Evolutionary conservation across 2,888 invertebrate species (phyloP), one percentile per base, ranked within the genome.

Genomic region (Cataglyphis rosenhaueri): DNA sequence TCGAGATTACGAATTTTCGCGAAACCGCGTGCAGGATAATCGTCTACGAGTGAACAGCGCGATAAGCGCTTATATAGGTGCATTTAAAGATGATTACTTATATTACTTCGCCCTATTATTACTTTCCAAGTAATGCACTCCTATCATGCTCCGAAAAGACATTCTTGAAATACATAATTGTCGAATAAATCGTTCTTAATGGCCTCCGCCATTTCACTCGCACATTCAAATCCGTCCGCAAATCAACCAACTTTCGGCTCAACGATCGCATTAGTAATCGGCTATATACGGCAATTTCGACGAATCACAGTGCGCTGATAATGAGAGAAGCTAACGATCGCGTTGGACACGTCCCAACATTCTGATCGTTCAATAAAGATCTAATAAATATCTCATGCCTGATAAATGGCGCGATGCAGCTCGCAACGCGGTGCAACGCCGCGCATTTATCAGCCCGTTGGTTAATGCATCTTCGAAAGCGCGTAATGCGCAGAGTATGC

Each of bases 61-160:
- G 78, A 79, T 71, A 71, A 70, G 32, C 44, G 71, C 25, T 41
- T 55, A 57, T 68, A 70, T 57, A 70, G 21, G 35, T 41, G 57
- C 71, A 44, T 71, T 79, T 44, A 44, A 71, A 32, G 59, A 79
- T 71, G 44, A 59, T 79, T 71, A 78, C 78, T 71, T 71, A 78
- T 32, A 32, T 78, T 70, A 44, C 71, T 59, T 59, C 21, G 29
- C 68, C 35, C 44, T 18, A n/a, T 44, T 71, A 79, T 71, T 71
- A 59, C 71, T 71, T 79, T 79, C 32, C 0, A 68, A 66, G 25
- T 66, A 75, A 35, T 12, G 71, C 71, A 29, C 44, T 41, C 57
- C 48, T 48, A 70, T 76, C 76, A 29, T 15, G 29, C 57, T 8
- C 32, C 78, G 25, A 44, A 57, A n/a, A 35, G 78, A 59, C 71